These are phyloP conservation scores for Chaetodon trifascialis DNA, from an alignment of 2,113 vertebrate genomes.

Conservation along the genomic window DNA sequence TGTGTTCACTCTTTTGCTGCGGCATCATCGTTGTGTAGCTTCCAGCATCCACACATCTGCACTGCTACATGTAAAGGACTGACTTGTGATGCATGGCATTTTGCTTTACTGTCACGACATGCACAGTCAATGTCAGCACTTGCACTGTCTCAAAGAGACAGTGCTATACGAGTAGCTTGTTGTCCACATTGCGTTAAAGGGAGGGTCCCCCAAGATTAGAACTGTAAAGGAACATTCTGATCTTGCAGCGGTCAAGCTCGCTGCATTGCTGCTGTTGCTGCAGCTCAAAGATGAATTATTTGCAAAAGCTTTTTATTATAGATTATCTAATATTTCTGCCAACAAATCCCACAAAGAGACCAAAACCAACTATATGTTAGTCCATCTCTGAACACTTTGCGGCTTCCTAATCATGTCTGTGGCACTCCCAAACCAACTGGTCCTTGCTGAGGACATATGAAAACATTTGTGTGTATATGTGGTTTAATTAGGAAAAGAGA, in stretches of 20 bases:
- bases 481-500: background rate
- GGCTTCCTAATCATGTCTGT: background rate
- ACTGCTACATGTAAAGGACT: constrained; percentile 53
- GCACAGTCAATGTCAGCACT: constrained; percentile 41
- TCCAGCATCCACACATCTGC: constrained; percentile 64
- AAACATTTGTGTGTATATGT: background rate
- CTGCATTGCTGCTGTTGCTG: background rate
- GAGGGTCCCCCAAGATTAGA: constrained; percentile 61
- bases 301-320: background rate
- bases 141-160: constrained; percentile 3
- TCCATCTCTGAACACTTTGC: background rate
- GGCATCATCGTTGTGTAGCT: constrained; percentile 46
- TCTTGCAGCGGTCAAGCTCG: background rate
- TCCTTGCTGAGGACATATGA: background rate
- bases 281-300: background rate
- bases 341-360: constrained; percentile 30
- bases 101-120: constrained; percentile 67
- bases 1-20: constrained; percentile 50
- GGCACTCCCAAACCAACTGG: background rate
- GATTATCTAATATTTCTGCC: background rate
- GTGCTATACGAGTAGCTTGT: constrained; percentile 28
- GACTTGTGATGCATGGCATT: constrained; percentile 77
- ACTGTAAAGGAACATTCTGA: background rate
- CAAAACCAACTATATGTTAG: constrained; percentile 7
- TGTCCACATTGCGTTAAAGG: constrained; percentile 67